Conservation (phyloP, 1,140 invertebrate genomes). For the Drosophila willistoni region DNA sequence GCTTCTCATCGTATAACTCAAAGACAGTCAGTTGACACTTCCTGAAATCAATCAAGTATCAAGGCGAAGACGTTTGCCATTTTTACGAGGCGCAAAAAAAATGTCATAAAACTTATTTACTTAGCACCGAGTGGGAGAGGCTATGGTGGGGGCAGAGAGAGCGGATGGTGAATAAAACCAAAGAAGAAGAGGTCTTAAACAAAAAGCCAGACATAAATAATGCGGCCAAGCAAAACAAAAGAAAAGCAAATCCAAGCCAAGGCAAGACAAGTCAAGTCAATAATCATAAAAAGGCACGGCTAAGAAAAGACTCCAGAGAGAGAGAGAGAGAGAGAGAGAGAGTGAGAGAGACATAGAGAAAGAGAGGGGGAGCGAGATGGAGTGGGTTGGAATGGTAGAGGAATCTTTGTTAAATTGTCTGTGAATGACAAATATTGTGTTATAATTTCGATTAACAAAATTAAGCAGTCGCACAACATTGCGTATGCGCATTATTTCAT, state of each 20-base stretch:
- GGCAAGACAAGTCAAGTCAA: conserved; percentile 64
- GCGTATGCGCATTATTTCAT: conserved; percentile 77
- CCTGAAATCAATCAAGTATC: conserved; percentile 74
- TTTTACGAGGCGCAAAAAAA: conserved; percentile 70
- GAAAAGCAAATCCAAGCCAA: conserved; percentile 21
- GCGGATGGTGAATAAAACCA: not conserved
- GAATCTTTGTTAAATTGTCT: conserved; percentile 73
- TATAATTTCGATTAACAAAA: conserved; percentile 79
- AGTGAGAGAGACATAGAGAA: conserved; percentile 8
- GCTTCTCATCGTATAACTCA: not conserved
- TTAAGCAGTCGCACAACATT: conserved; percentile 64
- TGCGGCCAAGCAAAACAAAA: conserved; percentile 36
- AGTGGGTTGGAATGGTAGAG: conserved; percentile 22
- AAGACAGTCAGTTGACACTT: conserved; percentile 31
- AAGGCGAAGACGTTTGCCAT: conserved; percentile 55
- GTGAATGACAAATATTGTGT: conserved; percentile 81
- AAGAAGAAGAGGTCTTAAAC: conserved; percentile 40
- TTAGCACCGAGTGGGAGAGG: conserved; percentile 51
- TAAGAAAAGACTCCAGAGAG: conserved; percentile 2
- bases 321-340: not conserved
- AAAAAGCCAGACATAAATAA: conserved; percentile 65
- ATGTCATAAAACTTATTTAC: conserved; percentile 81
- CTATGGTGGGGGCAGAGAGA: not conserved
- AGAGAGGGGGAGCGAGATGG: not conserved
- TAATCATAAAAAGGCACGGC: conserved; percentile 68